Base-by-base conservation (phyloP, 1,140 invertebrate species). In the Brachystomella parvula region DNA sequence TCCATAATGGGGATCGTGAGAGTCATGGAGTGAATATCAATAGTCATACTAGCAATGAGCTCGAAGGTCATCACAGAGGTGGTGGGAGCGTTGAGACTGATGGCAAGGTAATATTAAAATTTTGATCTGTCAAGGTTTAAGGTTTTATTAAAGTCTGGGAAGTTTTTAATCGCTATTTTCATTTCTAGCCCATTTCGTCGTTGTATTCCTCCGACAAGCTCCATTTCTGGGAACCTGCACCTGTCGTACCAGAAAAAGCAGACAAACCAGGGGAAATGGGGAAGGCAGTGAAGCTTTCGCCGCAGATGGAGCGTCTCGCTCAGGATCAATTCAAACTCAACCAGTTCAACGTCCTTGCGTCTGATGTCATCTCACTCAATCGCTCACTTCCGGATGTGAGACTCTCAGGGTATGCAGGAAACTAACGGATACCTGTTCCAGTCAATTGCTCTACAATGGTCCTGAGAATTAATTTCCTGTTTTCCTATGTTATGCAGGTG, bases 271-370 rank as follows among this genome's bases (percentile, higher is more conserved):
- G 95, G 29, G 94, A 98, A 81, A 83, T 89, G 82, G 95, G 90
- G 17, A 88, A 88, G 76, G 85, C 91, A 31, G 94, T 98, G 3
- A 84, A 87, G 68, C 89, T 96, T 74, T 86, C 91, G 30, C 79
- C 86, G 2, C 87, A 92, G 26, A 84, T 89, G 76, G 89, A 96
- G 75, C 85, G 85, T 56, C 78, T 91, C 32, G 92, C 94, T 82
- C 89, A 95, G 80, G 92, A 96, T 74, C 92, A 94, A 76, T 98
- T 98, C 78, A 95, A 96, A 78, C 83, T 94, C 69, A 97, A 98
- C 82, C 94, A 99, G 81, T 99, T 99, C 80, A 99, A 99, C 81
- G 81, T 99, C 68, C 79, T 98, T 76, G 96, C 95, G 56, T 97
- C 93, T 79, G 95, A 99, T 80, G 89, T 92, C 84, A 98, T 99